A percentile compares a stretch with the other conserved stretches of the same genome.
These are phyloP conservation scores for Aurelia aurita complex sp. Pacific DNA, from an alignment of 30 jellyfish, hydroid and myxozoan species.

Conservation along the genomic window DNA sequence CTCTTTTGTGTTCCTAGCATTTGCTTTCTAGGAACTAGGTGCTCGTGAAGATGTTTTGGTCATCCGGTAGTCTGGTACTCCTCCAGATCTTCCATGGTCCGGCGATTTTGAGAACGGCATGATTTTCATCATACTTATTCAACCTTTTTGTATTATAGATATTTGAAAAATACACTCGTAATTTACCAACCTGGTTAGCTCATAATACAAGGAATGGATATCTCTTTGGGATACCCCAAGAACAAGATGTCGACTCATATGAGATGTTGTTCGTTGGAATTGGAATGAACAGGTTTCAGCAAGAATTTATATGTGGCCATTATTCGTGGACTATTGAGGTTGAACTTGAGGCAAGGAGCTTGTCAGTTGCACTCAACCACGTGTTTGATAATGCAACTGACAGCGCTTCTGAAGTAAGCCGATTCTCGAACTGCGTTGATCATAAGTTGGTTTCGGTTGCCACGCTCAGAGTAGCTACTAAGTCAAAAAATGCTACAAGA, in stretches of 20 bases:
- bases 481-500: background rate
- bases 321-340: slow-evolving; percentile 32
- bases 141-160: slow-evolving; percentile 8
- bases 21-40: background rate
- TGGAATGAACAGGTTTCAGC: slow-evolving; percentile 7
- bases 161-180: slow-evolving; percentile 17
- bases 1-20: background rate
- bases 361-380: slow-evolving; percentile 13
- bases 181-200: slow-evolving; percentile 57
- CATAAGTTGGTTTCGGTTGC: slow-evolving; percentile 25
- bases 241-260: slow-evolving; percentile 34
- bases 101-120: background rate
- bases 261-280: slow-evolving; percentile 35
- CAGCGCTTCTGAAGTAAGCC: background rate
- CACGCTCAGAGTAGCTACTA: slow-evolving; percentile 10
- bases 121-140: background rate
- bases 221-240: slow-evolving; percentile 63
- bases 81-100: background rate
- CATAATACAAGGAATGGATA: slow-evolving; percentile 3
- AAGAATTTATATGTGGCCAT: slow-evolving; percentile 46
- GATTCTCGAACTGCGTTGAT: slow-evolving; percentile 3
- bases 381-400: slow-evolving; percentile 32
- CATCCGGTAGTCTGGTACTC: background rate
- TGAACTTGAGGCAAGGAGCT: slow-evolving; percentile 32
- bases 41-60: background rate